A percentile compares a stretch with the other conserved stretches of the same genome.
Evolutionary conservation across 2,113 vertebrate genomes (phyloP).

Genomic region (Greenwoodochromis staneri): DNA sequence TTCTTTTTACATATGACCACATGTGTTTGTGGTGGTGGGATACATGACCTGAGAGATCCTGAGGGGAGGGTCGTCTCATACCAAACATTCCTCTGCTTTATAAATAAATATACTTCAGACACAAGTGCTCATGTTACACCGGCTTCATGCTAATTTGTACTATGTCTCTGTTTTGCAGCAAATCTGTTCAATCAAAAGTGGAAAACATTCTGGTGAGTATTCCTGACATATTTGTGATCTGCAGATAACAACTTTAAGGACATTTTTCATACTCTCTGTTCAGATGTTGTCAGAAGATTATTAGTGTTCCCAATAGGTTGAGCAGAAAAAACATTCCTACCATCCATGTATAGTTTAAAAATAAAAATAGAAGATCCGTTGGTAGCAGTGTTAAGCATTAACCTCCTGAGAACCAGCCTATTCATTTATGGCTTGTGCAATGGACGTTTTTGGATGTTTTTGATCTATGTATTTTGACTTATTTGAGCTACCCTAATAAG

Average conservation of each 20-base stretch:
- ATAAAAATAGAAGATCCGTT: neutral
- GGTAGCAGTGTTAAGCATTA: neutral
- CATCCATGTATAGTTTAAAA: neutral
- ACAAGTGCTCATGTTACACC: slow-evolving; percentile 57
- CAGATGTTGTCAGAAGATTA: neutral
- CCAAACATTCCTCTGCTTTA: slow-evolving; percentile 69
- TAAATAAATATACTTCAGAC: slow-evolving; percentile 73
- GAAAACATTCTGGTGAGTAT: slow-evolving; percentile 98
- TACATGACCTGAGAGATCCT: slow-evolving; percentile 61
- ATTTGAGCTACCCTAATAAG: neutral
- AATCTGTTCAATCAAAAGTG: slow-evolving; percentile 99
- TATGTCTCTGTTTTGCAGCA: slow-evolving; percentile 79
- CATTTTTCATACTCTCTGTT: neutral
- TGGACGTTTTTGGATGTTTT: neutral
- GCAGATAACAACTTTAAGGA: neutral
- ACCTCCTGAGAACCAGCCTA: neutral
- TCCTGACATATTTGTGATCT: neutral
- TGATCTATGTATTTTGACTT: neutral
- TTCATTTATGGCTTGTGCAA: neutral
- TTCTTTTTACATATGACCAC: slow-evolving; percentile 57
- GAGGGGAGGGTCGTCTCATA: slow-evolving; percentile 61
- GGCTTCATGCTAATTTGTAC: slow-evolving; percentile 56
- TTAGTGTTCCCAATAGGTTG: neutral
- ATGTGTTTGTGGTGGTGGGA: slow-evolving; percentile 60
- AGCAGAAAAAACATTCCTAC: neutral